Percentiles rank a stretch among this genome's conserved stretches.
phyloP scores from a whole-genome alignment of 1,140 invertebrate species.

The Hycleus phaleratus region DNA sequence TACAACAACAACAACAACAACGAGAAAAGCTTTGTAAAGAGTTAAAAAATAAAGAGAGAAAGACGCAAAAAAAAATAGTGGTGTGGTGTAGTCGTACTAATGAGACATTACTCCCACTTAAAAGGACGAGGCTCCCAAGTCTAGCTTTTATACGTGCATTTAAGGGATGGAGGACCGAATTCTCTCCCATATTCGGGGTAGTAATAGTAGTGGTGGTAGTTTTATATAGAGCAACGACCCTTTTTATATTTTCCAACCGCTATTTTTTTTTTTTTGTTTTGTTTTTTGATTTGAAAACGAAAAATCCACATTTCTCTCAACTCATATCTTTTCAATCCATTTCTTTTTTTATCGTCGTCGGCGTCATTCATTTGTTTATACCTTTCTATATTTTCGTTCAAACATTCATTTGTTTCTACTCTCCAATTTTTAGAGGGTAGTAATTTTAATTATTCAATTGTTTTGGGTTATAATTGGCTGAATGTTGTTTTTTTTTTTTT shows the following conservation, averaged over 20 bases:
- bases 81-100: conserved; percentile 18
- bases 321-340: no score
- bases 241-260: background rate
- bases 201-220: background rate
- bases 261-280: background rate
- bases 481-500: no score
- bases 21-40: conserved; percentile 13
- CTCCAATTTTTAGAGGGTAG: no score
- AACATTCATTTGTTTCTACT: no score
- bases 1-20: background rate
- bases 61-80: conserved; percentile 21
- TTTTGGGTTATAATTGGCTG: no score
- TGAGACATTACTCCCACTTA: conserved; percentile 35
- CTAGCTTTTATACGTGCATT: background rate
- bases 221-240: background rate
- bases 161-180: background rate
- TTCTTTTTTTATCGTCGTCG: no score
- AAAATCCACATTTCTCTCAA: no score
- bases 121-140: conserved; percentile 8
- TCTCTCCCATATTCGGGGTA: background rate
- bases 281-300: no score
- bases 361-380: no score
- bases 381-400: no score
- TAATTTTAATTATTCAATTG: no score
- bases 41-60: conserved; percentile 25